Evolutionary conservation across 2,888 invertebrate species (phyloP).

Genomic region (Drosophila algonquin): DNA sequence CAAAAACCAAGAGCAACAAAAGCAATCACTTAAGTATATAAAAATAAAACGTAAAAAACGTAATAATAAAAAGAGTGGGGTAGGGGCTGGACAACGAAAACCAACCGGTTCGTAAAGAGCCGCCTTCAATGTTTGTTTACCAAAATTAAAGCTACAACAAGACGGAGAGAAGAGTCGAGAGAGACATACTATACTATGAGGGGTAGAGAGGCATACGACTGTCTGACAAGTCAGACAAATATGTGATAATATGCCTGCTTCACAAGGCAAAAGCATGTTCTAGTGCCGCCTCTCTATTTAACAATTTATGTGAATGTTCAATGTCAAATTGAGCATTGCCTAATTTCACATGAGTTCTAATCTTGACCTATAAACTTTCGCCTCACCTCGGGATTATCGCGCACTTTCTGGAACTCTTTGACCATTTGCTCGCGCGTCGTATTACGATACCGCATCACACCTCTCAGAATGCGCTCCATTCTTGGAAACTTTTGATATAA

Average conservation of each 20-base stretch:
- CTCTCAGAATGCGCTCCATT: conserved; percentile 95
- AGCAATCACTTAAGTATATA: conserved; percentile 22
- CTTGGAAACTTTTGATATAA: conserved; percentile 12
- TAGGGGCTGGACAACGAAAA: neutral
- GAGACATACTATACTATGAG: neutral
- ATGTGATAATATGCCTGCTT: conserved; percentile 48
- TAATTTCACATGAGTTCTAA: neutral
- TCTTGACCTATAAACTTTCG: conserved; percentile 23
- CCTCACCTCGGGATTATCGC: conserved; percentile 89
- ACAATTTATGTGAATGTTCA: conserved; percentile 5
- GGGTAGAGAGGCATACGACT: conserved; percentile 18
- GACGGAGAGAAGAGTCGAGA: conserved; percentile 13
- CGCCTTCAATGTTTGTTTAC: conserved; percentile 60
- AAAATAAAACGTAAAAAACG: conserved; percentile 24
- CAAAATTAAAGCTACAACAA: conserved; percentile 39
- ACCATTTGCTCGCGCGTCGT: conserved; percentile 94
- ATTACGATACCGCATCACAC: conserved; percentile 94
- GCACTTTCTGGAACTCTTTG: conserved; percentile 94
- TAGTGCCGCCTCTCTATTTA: neutral
- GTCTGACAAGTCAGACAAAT: conserved; percentile 36
- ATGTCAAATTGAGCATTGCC: neutral
- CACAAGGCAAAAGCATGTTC: conserved; percentile 34
- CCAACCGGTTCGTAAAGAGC: conserved; percentile 50
- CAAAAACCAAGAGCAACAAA: conserved; percentile 13
- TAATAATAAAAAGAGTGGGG: conserved; percentile 14